These are phyloP conservation scores for Acholoe squamosa DNA, from an alignment of 2,888 invertebrate genomes.

Conservation along the genomic window DNA sequence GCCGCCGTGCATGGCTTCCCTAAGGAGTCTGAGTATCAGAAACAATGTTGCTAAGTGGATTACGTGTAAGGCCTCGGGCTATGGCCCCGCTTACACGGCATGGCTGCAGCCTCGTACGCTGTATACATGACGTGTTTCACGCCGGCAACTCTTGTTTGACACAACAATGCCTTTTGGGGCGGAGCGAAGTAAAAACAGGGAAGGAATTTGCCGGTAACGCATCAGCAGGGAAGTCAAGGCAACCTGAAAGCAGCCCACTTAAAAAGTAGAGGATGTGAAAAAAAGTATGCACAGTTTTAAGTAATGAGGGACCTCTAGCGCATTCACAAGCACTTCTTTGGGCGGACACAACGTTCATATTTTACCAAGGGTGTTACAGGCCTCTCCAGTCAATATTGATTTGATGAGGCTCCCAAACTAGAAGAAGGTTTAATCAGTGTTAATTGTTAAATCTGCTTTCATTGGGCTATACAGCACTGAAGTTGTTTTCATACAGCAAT, in stretches of 20 bases:
- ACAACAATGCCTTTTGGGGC: background rate
- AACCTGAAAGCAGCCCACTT: background rate
- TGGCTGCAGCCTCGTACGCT: background rate
- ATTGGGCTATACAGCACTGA: too few relatives aligned
- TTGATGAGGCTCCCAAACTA: too few relatives aligned
- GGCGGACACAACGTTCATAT: too few relatives aligned
- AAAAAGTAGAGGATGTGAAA: background rate
- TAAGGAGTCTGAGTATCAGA: background rate
- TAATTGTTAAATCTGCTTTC: too few relatives aligned
- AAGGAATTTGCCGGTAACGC: background rate
- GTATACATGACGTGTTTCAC: background rate
- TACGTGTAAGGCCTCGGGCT: background rate
- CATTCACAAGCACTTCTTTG: too few relatives aligned
- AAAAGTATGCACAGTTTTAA: background rate
- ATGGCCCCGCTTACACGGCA: background rate
- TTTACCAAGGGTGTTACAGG: too few relatives aligned
- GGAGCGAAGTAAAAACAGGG: background rate
- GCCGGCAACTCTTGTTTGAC: background rate
- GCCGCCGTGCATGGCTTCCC: background rate
- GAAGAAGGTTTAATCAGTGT: too few relatives aligned
- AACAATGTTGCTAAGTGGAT: constrained; percentile 42
- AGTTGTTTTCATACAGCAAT: too few relatives aligned
- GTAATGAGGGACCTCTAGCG: background rate
- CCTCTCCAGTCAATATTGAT: too few relatives aligned
- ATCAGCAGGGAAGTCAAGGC: constrained; percentile 7